Base-by-base conservation (phyloP, 2,888 invertebrate genomes). In the Antheraea assamensis region DNA sequence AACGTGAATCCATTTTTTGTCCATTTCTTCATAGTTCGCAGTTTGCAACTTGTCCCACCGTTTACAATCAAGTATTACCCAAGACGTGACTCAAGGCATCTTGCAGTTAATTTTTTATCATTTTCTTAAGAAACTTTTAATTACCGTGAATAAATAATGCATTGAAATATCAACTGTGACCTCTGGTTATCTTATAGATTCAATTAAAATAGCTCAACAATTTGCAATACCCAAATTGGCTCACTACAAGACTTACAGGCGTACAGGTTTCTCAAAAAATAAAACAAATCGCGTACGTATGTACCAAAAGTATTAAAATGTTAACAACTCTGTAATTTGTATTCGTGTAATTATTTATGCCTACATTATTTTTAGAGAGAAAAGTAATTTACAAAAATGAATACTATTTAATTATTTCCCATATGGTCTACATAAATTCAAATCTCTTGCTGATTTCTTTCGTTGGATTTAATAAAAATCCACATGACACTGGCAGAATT, bases 11-110 rank as follows among this genome's bases (percentile, higher is more conserved):
- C 1, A 31, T 68, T 74, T 74, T 74, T 74, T 71, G 71, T 42
- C 7, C 17, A 77, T 85, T 87, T 85, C 84, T 77, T 80, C 81
- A 85, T 77, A 76, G 75, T 75, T 78, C 27, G 42, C 66, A 78
- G 74, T 80, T 81, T 79, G 85, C 83, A 86, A 87, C 83, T 83
- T 83, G 82, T 77, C 77, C 77, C 76, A 77, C 79, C 82, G 84
- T 85, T 75, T 74, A 79, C 84, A 88, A 87, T 88, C 75, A 81
- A 79, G 72, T 73, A 73, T 87, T 87, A 79, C 84, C 73, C 77
- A 87, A 86, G 73, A 78, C 30, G 58, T 73, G 75, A 58, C 77
- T 79, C 80, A 80, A 81, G 79, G 78, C n/a, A 70, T 73, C 70
- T 72, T 68, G 72, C 55, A 52, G 30, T 68, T 68, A 30, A 35